These are phyloP conservation scores for Asarcornis scutulata DNA, from an alignment of 2,113 vertebrate genomes.

Conservation along the genomic window DNA sequence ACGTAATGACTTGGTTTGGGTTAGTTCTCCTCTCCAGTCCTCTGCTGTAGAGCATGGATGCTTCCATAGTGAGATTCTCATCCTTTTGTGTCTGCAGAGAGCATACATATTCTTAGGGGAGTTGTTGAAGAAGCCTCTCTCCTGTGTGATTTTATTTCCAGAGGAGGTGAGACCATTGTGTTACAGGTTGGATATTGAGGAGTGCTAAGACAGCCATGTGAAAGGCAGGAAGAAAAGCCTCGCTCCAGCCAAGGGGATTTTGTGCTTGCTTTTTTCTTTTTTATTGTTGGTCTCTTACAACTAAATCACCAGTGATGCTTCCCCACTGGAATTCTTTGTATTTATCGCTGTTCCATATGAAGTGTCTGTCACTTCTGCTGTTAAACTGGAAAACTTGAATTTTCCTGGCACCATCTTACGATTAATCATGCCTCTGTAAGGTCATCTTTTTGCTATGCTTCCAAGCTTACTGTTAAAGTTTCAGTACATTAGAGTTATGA, in stretches of 20 bases:
- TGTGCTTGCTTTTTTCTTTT: background rate
- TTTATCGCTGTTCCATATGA: accelerated
- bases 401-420: background rate
- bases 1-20: background rate
- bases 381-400: background rate
- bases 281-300: background rate
- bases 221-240: background rate
- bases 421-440: conserved; percentile 11
- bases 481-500: conserved; percentile 54
- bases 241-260: background rate
- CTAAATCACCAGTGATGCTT: background rate
- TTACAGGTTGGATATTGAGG: background rate
- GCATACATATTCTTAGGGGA: background rate
- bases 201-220: background rate
- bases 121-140: background rate
- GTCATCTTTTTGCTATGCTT: conserved; percentile 41
- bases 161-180: background rate
- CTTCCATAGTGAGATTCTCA: background rate
- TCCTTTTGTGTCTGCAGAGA: background rate
- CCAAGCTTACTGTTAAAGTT: conserved; percentile 55
- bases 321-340: background rate
- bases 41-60: background rate
- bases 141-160: background rate
- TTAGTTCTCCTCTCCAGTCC: background rate
- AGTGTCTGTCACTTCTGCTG: background rate